Base-by-base conservation (phyloP, 2,113 vertebrate species). In the Tonatia bakeri region DNA sequence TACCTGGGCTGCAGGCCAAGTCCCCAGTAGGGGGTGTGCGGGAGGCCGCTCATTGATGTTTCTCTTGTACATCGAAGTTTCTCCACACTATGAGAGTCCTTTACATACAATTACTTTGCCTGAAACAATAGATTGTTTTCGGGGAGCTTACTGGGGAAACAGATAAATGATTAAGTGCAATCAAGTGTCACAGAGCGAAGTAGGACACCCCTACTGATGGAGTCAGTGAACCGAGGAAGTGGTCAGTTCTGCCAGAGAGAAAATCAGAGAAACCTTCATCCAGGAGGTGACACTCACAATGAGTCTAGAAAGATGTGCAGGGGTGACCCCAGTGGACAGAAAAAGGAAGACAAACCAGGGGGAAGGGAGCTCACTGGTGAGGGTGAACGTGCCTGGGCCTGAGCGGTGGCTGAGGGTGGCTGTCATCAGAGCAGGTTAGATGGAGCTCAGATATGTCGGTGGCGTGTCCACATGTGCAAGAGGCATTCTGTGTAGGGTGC, bases 311-410 rank as follows among this genome's bases (percentile, higher is more conserved):
- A 72, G 65, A 43, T 4, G 14, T 33, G 22, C 0, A 16, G 72
- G 17, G 4, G 40, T 17, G 65, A 75, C 65, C 47, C 31, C 22
- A 59, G 52, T 0, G 0, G 33, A 16, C 0, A 0, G 54, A 72
- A 15, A 31, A 56, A 47, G 33, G 4, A 24, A 7, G n/a, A 31
- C 12, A 26, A 10, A 7, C 6, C 9, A 1, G 45, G 52, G 31
- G 43, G n/a, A n/a, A 36, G 40, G 69, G 28, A 9, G 56, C 45
- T 65, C 36, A 11, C 1, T 1, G 33, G 20, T 33, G 11, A 85
- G 43, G 52, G 52, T 3, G 81, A 45, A 8, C 31, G 15, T 5
- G 15, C 28, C 69, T 54, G 3, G 31, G 38, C 19, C 38, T 38
- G 47, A 38, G 22, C 36, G 0, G 85, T 38, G 19, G 33, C 33